Evolutionary conservation across 2,797 vertebrate species (phyloP).

Genomic region (Bradypodion pumilum): DNA sequence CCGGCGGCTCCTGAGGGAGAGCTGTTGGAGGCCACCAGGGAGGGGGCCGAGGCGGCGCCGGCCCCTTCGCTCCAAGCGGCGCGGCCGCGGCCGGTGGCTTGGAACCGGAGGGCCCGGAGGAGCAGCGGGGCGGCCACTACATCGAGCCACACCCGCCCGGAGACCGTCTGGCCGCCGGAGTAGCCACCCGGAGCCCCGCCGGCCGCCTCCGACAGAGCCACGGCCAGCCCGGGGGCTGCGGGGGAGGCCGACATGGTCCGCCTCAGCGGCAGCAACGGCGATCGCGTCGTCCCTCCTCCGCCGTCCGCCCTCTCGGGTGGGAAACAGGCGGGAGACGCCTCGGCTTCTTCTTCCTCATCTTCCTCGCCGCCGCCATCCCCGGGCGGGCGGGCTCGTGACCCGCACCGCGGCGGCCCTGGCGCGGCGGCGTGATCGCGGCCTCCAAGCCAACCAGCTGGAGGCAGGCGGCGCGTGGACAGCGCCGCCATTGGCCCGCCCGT

Average conservation of each 20-base stretch:
- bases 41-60: not conserved
- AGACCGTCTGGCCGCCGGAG: constrained; percentile 75
- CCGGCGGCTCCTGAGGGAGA: no score
- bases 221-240: constrained; percentile 60
- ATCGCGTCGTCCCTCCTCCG: no score
- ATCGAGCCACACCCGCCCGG: constrained; percentile 78
- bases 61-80: constrained; percentile 66
- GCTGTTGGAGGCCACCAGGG: no score
- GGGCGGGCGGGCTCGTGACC: not conserved
- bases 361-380: not conserved
- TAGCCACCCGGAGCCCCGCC: constrained; percentile 65
- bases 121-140: constrained; percentile 61
- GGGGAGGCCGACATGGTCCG: not conserved
- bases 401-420: not conserved
- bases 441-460: constrained; percentile 52
- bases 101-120: constrained; percentile 69
- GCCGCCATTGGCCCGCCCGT: constrained; percentile 55
- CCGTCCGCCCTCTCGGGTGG: not conserved
- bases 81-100: constrained; percentile 74
- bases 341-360: no score
- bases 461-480: constrained; percentile 66
- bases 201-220: constrained; percentile 73
- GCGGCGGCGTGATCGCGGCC: constrained; percentile 1
- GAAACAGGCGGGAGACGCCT: rapidly evolving
- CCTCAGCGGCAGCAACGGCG: no score